Conservation (phyloP, 1,140 invertebrate genomes). For the Drosophila neocordata region DNA sequence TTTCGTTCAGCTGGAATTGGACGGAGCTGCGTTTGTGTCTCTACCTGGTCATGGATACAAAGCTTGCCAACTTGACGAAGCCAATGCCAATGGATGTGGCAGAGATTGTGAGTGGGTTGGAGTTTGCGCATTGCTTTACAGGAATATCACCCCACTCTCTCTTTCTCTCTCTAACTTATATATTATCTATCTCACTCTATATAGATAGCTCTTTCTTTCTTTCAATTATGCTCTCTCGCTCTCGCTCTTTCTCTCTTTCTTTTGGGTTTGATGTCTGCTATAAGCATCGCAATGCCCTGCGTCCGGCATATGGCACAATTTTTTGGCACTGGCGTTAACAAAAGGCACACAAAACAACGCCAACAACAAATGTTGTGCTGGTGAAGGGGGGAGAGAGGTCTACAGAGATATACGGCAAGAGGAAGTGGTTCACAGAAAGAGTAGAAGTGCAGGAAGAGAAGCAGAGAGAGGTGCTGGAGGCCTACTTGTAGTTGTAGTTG, state of each 20-base stretch:
- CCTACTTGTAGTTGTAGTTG: conserved; percentile 39
- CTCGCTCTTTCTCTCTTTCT: not conserved
- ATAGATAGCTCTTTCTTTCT: not conserved
- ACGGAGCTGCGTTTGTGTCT: conserved; percentile 36
- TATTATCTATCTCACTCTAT: not conserved
- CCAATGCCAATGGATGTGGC: conserved; percentile 62
- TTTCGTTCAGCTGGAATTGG: conserved; percentile 80
- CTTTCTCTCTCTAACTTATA: not conserved
- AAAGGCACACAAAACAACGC: conserved; percentile 66
- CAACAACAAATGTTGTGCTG: no score
- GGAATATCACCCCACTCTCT: conserved; percentile 16
- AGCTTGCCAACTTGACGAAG: conserved; percentile 67
- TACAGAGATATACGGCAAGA: not conserved
- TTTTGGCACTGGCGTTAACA: conserved; percentile 57
- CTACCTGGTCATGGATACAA: conserved; percentile 32
- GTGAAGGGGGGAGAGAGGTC: no score
- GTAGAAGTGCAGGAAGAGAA: not conserved
- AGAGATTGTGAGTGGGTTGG: conserved; percentile 23
- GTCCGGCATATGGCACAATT: conserved; percentile 78
- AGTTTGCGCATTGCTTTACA: conserved; percentile 50
- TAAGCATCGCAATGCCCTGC: conserved; percentile 63
- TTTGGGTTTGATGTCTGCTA: not conserved
- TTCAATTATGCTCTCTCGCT: not conserved
- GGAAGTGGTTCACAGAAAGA: not conserved
- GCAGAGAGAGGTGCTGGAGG: conserved; percentile 8